Evolutionary conservation across 2,797 vertebrate genomes (phyloP).

Genomic region (Rhinophrynus dorsalis): DNA sequence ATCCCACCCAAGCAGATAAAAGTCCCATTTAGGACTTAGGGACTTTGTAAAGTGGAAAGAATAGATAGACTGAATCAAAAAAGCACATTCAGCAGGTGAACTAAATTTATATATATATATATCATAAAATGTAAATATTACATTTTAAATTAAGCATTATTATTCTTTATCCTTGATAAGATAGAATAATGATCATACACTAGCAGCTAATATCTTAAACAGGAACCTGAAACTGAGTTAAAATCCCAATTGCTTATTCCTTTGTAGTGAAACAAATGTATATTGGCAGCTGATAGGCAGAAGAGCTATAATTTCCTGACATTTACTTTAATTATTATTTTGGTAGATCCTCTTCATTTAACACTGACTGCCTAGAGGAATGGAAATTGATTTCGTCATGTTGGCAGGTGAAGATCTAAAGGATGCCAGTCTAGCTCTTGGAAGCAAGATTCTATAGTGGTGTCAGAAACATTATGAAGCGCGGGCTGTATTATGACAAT

Average conservation of each 20-base stretch:
- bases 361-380: slow-evolving; percentile 41
- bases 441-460: slow-evolving; percentile 36
- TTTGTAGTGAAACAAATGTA: neutral
- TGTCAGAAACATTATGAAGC: slow-evolving; percentile 49
- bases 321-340: slow-evolving; percentile 49
- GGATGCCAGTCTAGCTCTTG: slow-evolving; percentile 44
- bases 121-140: too few species aligned
- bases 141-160: too few species aligned
- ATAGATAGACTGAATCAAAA: too few species aligned
- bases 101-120: too few species aligned
- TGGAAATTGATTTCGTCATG: slow-evolving; percentile 46
- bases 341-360: slow-evolving; percentile 47
- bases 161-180: too few species aligned
- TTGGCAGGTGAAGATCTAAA: slow-evolving; percentile 42
- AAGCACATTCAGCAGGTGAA: too few species aligned
- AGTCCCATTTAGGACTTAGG: too few species aligned
- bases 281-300: slow-evolving; percentile 23
- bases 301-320: slow-evolving; percentile 29
- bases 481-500: slow-evolving; percentile 48
- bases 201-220: neutral
- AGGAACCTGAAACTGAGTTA: too few species aligned
- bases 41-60: too few species aligned
- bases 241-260: neutral
- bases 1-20: too few species aligned
- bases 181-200: neutral